phyloP scores from a whole-genome alignment of 2,113 vertebrate species.

The Asarcornis scutulata region DNA sequence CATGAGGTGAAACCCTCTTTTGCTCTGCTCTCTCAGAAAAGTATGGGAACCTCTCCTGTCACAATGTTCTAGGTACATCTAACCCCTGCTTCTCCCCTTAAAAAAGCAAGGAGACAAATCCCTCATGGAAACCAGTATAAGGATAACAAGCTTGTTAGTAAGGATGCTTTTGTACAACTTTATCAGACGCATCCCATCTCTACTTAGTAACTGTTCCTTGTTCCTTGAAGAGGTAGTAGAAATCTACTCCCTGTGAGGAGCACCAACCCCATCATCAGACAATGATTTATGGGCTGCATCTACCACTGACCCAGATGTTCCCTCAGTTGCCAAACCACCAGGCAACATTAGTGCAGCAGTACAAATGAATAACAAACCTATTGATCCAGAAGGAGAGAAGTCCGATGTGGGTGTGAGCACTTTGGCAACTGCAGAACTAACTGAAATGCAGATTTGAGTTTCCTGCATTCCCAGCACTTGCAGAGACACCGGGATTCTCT shows the following conservation, averaged over 20 bases:
- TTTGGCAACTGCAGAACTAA: background rate
- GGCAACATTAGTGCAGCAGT: background rate
- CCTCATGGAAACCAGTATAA: background rate
- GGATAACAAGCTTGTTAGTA: background rate
- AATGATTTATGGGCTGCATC: background rate
- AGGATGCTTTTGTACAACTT: background rate
- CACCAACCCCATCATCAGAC: background rate
- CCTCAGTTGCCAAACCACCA: background rate
- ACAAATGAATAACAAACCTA: background rate
- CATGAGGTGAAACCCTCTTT: background rate
- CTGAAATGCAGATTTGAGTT: background rate
- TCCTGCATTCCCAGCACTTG: background rate
- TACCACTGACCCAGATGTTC: background rate
- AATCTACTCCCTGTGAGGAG: background rate
- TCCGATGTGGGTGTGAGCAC: too few relatives aligned
- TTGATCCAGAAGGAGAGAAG: fast-evolving
- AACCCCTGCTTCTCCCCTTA: background rate
- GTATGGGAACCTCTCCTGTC: background rate
- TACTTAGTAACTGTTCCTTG: background rate
- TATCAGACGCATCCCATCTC: background rate
- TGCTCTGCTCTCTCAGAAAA: background rate
- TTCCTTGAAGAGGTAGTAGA: background rate
- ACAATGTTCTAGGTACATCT: background rate
- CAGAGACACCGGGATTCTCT: background rate
- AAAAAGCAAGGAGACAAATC: background rate